Evolutionary conservation across 2,113 vertebrate genomes (phyloP), one percentile per base, ranked within the genome.

Genomic region (Lepus americanus): DNA sequence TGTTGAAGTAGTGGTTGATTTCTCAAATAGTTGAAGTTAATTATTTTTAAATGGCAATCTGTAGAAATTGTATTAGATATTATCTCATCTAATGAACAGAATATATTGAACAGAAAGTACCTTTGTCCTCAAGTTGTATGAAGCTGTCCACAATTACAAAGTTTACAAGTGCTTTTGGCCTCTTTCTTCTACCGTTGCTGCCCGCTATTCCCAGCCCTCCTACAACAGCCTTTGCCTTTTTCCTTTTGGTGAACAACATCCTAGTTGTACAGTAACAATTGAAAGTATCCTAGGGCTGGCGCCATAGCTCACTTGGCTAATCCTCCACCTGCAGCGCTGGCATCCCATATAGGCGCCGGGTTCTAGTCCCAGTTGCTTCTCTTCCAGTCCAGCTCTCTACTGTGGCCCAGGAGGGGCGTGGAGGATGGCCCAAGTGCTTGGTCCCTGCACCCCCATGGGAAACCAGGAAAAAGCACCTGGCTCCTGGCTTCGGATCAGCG

Each of bases 61-160:
- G 16, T n/a, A 86, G 85, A 78, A 96, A 86, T 55, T 64, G 55
- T 19, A 36, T 27, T 82, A 59, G 29, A 69, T 89, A 49, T 92
- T 86, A 89, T 93, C 76, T 96, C 8, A 39, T 36, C 25, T 70
- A 74, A 79, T 61, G 33, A 93, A 59, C 39, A 81, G 67, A 81
- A 49, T 73, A 84, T n/a, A 33, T 11, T 53, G 73, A 88, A 25
- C 36, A 74, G 66, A 88, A 90, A 36, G 66, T 16, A 64, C 66
- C 81, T 77, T 89, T 67, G 61, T 66, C 3, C 51, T 31, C 5
- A 51, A 29, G 64, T 33, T 9, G 4, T 4, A 2, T 1, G 16
- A 31, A 9, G 33, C n/a, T 17, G 12, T 69, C 82, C 53, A 14
- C 0, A 0, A 69, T 23, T 20, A 79, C 66, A 70, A 36, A 84